These are phyloP conservation scores for Diaperis boleti DNA, from an alignment of 2,888 invertebrate species.

Conservation along the genomic window DNA sequence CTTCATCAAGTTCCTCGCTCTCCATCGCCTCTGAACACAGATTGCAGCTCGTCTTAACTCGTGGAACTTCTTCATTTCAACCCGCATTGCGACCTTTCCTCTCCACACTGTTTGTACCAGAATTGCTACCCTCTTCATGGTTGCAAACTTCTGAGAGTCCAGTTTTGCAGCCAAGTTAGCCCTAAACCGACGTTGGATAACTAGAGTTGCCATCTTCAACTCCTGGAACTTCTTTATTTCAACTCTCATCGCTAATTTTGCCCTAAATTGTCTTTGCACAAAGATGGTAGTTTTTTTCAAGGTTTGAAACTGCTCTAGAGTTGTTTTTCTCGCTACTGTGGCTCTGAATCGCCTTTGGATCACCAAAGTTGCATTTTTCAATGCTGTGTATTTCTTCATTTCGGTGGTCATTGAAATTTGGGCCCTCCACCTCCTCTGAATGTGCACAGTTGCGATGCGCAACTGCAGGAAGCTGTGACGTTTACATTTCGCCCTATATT, in stretches of 20 bases:
- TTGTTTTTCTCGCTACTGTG: constrained; percentile 39
- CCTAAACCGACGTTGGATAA: neutral
- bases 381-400: neutral
- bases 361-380: neutral
- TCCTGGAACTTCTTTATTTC: neutral
- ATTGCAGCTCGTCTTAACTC: too few species aligned
- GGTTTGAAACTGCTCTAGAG: constrained; percentile 41
- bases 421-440: neutral
- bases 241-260: constrained; percentile 49
- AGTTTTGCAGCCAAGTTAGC: neutral
- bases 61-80: neutral
- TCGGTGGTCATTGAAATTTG: neutral
- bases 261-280: constrained; percentile 44
- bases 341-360: constrained; percentile 47
- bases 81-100: constrained; percentile 40
- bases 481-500: neutral
- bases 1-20: too few species aligned
- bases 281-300: constrained; percentile 5
- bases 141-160: neutral
- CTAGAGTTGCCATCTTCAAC: neutral
- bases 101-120: constrained; percentile 57
- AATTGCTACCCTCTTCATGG: too few species aligned
- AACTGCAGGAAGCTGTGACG: neutral
- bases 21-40: too few species aligned
- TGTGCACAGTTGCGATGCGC: neutral